Conservation (phyloP, 2,113 vertebrate species). For the Pomatorhinus ruficollis region DNA sequence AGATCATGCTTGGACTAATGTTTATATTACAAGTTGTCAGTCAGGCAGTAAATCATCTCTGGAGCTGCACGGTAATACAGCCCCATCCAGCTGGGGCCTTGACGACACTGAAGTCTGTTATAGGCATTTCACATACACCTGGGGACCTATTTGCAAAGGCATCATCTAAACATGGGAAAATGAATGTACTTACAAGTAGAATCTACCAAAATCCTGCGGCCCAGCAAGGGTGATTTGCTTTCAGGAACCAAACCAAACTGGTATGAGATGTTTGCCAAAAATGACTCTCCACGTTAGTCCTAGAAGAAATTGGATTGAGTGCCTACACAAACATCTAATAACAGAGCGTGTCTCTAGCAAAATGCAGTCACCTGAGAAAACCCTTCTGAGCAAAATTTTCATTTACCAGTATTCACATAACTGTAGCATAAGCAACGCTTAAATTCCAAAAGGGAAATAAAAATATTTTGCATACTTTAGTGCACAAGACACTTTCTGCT, state of each 20-base stretch:
- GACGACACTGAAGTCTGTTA: background rate
- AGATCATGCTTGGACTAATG: constrained; percentile 73
- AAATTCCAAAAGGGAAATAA: background rate
- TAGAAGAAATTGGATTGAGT: background rate
- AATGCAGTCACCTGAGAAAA: background rate
- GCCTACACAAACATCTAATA: background rate
- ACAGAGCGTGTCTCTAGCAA: background rate
- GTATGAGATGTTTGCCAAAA: background rate
- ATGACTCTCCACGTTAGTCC: background rate
- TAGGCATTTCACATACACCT: background rate
- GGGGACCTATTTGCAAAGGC: background rate
- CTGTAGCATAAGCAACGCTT: background rate
- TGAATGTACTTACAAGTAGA: background rate
- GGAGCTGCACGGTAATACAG: background rate
- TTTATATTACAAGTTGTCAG: constrained; percentile 72
- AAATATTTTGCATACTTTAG: background rate
- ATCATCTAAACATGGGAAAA: background rate
- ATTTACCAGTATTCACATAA: background rate
- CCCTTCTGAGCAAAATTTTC: background rate
- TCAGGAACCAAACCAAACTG: background rate
- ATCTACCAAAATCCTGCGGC: background rate
- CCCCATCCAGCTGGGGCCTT: background rate
- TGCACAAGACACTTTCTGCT: background rate
- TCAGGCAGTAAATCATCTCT: constrained; percentile 55
- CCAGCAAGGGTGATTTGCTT: background rate